Evolutionary conservation across 1,140 invertebrate species (phyloP).

Genomic region (Leptinotarsa lineolata): DNA sequence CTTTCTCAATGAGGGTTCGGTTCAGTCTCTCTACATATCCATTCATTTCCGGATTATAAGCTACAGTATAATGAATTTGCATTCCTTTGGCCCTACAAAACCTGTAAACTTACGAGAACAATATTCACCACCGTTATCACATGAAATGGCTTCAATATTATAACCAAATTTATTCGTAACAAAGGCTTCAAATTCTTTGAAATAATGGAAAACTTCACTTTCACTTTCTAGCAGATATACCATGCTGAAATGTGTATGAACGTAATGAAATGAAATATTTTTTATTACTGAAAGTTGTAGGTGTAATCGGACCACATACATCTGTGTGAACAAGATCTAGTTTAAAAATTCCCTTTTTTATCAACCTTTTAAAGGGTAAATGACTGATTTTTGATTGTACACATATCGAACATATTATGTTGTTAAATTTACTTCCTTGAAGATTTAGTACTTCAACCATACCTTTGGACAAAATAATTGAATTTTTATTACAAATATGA

Average conservation of each 20-base stretch:
- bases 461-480: too few relatives aligned
- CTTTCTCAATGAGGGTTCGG: slow-evolving; percentile 20
- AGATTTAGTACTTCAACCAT: too few relatives aligned
- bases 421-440: too few relatives aligned
- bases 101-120: background rate
- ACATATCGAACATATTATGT: too few relatives aligned
- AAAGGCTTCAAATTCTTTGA: background rate
- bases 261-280: background rate
- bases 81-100: background rate
- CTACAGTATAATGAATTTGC: background rate
- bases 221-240: background rate
- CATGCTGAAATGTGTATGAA: background rate
- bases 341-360: too few relatives aligned
- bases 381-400: too few relatives aligned
- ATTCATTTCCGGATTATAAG: slow-evolving; percentile 18
- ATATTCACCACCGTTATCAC: background rate
- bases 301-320: too few relatives aligned
- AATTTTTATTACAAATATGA: too few relatives aligned
- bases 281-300: too few relatives aligned
- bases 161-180: slow-evolving; percentile 1
- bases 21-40: slow-evolving; percentile 8
- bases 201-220: slow-evolving; percentile 1
- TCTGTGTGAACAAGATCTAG: too few relatives aligned
- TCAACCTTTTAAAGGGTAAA: too few relatives aligned
- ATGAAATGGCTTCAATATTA: background rate